A percentile compares a stretch with the other conserved stretches of the same genome.
Conservation (phyloP, 92 coral and sea anemone species). For the Ricordea florida region DNA sequence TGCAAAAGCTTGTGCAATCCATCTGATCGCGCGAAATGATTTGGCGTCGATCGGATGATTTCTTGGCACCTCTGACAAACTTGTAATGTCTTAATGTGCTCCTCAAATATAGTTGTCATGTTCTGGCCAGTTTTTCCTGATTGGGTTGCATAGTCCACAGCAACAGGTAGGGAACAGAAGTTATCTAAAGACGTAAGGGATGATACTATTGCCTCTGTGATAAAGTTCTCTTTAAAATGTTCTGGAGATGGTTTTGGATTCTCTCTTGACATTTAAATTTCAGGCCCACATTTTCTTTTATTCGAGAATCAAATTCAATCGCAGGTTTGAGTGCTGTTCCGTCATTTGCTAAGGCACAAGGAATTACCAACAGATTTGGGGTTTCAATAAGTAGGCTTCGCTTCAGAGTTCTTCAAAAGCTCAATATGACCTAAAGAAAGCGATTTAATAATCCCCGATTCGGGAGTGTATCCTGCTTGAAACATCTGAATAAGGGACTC, state of each 20-base stretch:
- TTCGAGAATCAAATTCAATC: constrained; percentile 18
- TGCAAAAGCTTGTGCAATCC: constrained; percentile 46
- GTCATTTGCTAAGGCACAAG: constrained; percentile 59
- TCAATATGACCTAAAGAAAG: constrained; percentile 34
- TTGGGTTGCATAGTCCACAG: constrained; percentile 42
- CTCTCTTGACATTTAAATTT: constrained; percentile 27
- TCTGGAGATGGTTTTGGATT: constrained; percentile 43
- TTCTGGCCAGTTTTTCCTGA: constrained; percentile 39
- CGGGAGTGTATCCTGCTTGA: constrained; percentile 42
- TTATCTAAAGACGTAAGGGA: constrained; percentile 51
- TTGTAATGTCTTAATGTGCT: constrained; percentile 10
- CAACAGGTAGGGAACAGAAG: constrained; percentile 43
- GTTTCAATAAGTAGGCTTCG: constrained; percentile 50
- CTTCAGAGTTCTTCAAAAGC: constrained; percentile 49
- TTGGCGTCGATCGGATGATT: neutral
- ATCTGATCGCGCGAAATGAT: neutral
- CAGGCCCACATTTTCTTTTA: constrained; percentile 42
- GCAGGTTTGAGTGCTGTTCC: constrained; percentile 35
- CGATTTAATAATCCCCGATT: constrained; percentile 34
- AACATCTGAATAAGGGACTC: neutral
- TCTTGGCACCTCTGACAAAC: neutral
- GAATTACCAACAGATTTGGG: constrained; percentile 34
- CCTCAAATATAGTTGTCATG: constrained; percentile 11
- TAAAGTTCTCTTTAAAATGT: constrained; percentile 27
- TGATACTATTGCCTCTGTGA: constrained; percentile 64